Percentiles rank a stretch among this genome's conserved stretches.
Evolutionary conservation across 64 coral and sea anemone genomes (phyloP).

Genomic region (Platygyra sinensis): DNA sequence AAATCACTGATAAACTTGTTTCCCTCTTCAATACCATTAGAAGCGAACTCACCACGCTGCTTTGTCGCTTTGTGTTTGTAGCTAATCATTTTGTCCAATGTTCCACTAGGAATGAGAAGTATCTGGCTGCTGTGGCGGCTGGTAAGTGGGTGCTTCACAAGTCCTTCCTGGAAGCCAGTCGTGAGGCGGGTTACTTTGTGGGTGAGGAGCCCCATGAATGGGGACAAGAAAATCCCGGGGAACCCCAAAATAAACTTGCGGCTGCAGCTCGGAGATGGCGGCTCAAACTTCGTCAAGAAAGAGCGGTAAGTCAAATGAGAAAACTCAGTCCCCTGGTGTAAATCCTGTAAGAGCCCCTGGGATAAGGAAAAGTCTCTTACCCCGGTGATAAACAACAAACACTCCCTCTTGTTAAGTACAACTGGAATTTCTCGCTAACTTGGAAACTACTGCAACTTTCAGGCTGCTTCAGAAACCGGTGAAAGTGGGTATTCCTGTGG

Average conservation of each 20-base stretch:
- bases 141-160: constrained; percentile 98
- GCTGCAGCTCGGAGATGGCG: constrained; percentile 82
- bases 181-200: constrained; percentile 79
- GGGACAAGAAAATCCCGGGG: constrained; percentile 79
- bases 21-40: too few relatives aligned
- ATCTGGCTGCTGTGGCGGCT: constrained; percentile 86
- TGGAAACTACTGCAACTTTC: not conserved
- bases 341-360: too few relatives aligned
- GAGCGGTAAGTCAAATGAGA: constrained; percentile 42
- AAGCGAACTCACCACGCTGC: not conserved
- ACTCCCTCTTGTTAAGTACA: too few relatives aligned
- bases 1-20: too few relatives aligned
- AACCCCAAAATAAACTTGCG: constrained; percentile 76
- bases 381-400: too few relatives aligned
- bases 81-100: not conserved
- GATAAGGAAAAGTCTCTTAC: too few relatives aligned
- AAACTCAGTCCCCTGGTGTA: too few relatives aligned
- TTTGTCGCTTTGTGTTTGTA: not conserved
- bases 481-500: constrained; percentile 2
- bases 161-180: constrained; percentile 90
- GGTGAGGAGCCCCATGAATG: constrained; percentile 89
- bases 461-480: not conserved
- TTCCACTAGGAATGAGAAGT: constrained; percentile 83
- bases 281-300: constrained; percentile 50
- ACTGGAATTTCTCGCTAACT: not conserved